A percentile compares a stretch with the other conserved stretches of the same genome.
Conservation (phyloP, 2,797 vertebrate species). For the Tiaroga cobitis region DNA sequence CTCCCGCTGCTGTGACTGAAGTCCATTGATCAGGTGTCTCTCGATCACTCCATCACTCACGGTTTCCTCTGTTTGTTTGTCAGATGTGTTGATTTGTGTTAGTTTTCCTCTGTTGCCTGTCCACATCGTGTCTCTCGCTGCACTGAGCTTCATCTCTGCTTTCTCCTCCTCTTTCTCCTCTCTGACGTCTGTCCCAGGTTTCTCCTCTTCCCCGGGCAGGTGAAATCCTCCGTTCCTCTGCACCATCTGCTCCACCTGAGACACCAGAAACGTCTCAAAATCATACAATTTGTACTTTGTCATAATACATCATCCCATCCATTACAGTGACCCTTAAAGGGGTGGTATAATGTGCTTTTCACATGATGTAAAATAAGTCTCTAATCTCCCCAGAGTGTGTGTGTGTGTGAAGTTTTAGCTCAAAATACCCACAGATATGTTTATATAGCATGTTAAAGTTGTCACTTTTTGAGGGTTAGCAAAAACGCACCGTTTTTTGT, state of each 20-base stretch:
- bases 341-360: no score
- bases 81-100: not conserved
- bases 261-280: not conserved
- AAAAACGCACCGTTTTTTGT: no score
- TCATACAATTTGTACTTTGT: not conserved
- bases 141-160: not conserved
- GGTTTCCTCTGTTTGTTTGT: not conserved
- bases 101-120: not conserved
- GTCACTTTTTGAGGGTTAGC: no score
- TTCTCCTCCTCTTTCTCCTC: slow-evolving; percentile 14
- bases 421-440: no score
- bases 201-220: slow-evolving; percentile 47
- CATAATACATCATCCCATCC: not conserved
- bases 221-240: slow-evolving; percentile 58
- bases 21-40: slow-evolving; percentile 57
- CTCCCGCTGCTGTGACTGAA: slow-evolving; percentile 58
- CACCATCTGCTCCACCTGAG: slow-evolving; percentile 74
- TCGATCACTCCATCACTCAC: slow-evolving; percentile 9
- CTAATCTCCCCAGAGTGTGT: no score
- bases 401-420: no score
- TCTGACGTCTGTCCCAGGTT: not conserved
- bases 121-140: not conserved
- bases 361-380: no score
- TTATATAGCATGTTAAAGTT: no score
- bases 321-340: no score